These are phyloP conservation scores for Scaptomyza polygonia DNA, from an alignment of 2,888 invertebrate species.

Conservation along the genomic window DNA sequence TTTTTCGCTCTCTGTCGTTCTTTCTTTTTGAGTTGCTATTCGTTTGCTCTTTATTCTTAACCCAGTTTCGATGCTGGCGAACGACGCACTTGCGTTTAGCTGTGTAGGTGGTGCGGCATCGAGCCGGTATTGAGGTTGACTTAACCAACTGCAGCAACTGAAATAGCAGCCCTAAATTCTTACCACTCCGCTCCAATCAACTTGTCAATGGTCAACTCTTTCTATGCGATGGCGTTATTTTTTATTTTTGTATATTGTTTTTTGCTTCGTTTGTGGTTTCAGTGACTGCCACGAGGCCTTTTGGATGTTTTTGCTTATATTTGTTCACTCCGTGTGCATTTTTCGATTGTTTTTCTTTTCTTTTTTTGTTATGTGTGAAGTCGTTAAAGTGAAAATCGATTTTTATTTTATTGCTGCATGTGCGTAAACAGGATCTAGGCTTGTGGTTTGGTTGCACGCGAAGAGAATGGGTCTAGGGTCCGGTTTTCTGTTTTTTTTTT, in stretches of 20 bases:
- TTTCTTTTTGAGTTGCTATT: background rate
- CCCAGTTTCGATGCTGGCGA: slow-evolving; percentile 36
- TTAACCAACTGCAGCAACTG: slow-evolving; percentile 28
- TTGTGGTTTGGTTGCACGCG: slow-evolving; percentile 2
- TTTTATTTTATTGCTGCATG: slow-evolving; percentile 73
- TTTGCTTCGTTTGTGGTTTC: slow-evolving; percentile 65
- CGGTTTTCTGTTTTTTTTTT: slow-evolving; percentile 8
- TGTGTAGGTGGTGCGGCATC: background rate
- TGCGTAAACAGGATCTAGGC: slow-evolving; percentile 47
- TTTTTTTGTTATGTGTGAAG: slow-evolving; percentile 67
- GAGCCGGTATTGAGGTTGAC: slow-evolving; percentile 24
- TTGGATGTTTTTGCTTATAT: slow-evolving; percentile 24
- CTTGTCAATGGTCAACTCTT: slow-evolving; percentile 44
- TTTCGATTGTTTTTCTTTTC: slow-evolving; percentile 2
- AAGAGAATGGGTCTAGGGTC: slow-evolving; percentile 17
- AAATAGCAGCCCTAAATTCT: background rate
- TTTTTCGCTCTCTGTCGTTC: background rate
- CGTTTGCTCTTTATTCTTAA: slow-evolving; percentile 39
- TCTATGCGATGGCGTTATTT: slow-evolving; percentile 38
- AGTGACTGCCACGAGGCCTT: slow-evolving; percentile 52
- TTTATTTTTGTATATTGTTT: slow-evolving; percentile 36
- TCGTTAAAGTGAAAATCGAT: slow-evolving; percentile 81
- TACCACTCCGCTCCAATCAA: slow-evolving; percentile 3
- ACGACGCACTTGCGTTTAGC: slow-evolving; percentile 27
- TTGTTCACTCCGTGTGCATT: slow-evolving; percentile 25